Percentiles rank a stretch among this genome's conserved stretches.
These are phyloP conservation scores for Gambelia wislizenii DNA, from an alignment of 2,797 vertebrate species.

Conservation along the genomic window DNA sequence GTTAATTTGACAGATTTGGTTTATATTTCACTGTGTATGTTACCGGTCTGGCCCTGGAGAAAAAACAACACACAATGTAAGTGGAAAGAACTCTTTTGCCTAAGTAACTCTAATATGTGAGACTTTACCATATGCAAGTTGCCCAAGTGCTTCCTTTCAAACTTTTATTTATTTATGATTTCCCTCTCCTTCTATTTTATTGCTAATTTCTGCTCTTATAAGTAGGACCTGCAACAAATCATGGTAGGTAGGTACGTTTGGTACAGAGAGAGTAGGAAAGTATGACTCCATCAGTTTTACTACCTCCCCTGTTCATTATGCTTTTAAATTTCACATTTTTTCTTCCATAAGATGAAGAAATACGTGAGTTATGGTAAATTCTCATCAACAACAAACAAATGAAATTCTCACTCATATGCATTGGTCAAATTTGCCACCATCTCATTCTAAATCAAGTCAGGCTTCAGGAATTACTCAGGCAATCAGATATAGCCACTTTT, in stretches of 20 bases:
- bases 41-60: neutral
- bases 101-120: neutral
- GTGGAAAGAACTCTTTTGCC: too few species aligned
- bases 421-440: neutral
- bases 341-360: neutral
- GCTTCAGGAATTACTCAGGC: neutral
- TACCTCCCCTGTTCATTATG: neutral
- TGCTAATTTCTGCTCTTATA: neutral
- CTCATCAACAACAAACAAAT: neutral
- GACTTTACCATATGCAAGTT: neutral
- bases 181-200: neutral
- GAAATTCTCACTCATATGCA: neutral
- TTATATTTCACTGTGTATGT: neutral
- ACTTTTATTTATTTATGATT: neutral
- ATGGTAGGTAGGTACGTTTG: neutral
- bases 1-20: too few species aligned
- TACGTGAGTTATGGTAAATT: neutral
- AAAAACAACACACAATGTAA: too few species aligned
- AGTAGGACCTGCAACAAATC: neutral
- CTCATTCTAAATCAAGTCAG: neutral
- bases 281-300: neutral
- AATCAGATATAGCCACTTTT: neutral
- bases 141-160: too few species aligned
- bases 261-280: neutral
- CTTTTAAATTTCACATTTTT: neutral